Percentiles rank a stretch among this genome's conserved stretches.
phyloP scores from a whole-genome alignment of 1,140 invertebrate genomes.

The Micrasema longulum region DNA sequence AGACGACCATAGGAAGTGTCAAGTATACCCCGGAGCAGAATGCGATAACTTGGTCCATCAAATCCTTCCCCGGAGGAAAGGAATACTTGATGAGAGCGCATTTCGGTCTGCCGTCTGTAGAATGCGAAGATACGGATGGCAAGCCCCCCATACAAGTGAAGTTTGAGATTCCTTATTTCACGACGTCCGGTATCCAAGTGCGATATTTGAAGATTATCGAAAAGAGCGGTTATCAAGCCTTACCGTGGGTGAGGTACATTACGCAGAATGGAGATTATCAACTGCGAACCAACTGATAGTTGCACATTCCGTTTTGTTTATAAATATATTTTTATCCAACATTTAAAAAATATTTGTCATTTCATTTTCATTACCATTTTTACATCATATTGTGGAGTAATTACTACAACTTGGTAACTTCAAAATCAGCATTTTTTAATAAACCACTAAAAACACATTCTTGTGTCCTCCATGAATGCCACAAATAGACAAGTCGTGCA shows the following conservation, averaged over 20 bases:
- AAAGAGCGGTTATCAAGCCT: constrained; percentile 98
- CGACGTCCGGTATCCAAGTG: constrained; percentile 98
- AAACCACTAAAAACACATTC: too few species aligned
- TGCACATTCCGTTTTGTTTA: constrained; percentile 26
- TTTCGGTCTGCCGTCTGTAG: constrained; percentile 98
- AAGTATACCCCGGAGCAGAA: constrained; percentile 98
- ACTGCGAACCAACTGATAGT: constrained; percentile 86
- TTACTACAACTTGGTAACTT: too few species aligned
- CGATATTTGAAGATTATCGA: constrained; percentile 99
- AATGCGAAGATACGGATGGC: constrained; percentile 94
- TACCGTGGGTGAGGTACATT: constrained; percentile 99
- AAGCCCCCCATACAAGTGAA: constrained; percentile 98
- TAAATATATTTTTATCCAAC: constrained; percentile 15
- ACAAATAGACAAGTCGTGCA: too few species aligned
- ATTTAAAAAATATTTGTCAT: constrained; percentile 4
- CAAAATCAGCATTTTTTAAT: too few species aligned
- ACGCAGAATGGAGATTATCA: constrained; percentile 99
- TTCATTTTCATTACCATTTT: constrained; percentile 13
- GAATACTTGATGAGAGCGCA: constrained; percentile 99
- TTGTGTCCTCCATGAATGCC: too few species aligned
- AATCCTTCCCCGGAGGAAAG: constrained; percentile 99
- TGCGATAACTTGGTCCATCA: constrained; percentile 99
- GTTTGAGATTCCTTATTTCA: constrained; percentile 99
- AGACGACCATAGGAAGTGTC: constrained; percentile 97
- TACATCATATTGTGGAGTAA: constrained; percentile 4